Evolutionary conservation across 1,140 invertebrate genomes (phyloP), one percentile per base, ranked within the genome.

Genomic region (Drosophila miranda): DNA sequence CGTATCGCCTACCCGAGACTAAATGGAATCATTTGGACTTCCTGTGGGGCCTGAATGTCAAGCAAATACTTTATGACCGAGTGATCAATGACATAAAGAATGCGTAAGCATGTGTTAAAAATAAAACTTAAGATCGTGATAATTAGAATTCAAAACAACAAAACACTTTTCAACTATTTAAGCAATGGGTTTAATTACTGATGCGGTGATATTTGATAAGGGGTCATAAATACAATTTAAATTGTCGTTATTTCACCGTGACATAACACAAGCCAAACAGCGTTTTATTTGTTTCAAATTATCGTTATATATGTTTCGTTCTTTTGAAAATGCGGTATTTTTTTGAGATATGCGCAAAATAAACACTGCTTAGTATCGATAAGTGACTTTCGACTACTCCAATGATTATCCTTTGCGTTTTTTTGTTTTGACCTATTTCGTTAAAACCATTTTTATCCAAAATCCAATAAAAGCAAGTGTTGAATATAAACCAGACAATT

Each of bases 21-120:
- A 91, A 93, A 45, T 96, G 95, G 91, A 95, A 94, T 82, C 94
- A 95, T 76, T 92, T 95, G 64, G 95, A 96, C 90, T 96, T 95
- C 91, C 92, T 94, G 61, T 95, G 93, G 91, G 94, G 93, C 0
- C 91, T 92, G 14, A 92, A 94, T 67, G 91, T 93, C 0, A 93
- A 93, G 67, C 90, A 90, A 63, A 89, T 94, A 11, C 87, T 95
- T 6, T 94, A 95, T 86, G 89, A 93, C 23, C 55, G 19, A 4
- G 61, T 89, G 16, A 53, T 89, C 4, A 49, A 79, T 30, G 80
- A 89, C 34, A 88, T 86, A 1, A 13, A n/a, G n/a, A 87, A 75
- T 42, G 78, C 82, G 30, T 84, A 68, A 61, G 26, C 23, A n/a
- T 38, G 21, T 13, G 42, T 9, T 19, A 42, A 42, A n/a, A 83